Percentiles rank a stretch among this genome's conserved stretches.
phyloP scores from a whole-genome alignment of 1,140 invertebrate genomes.

The Microplitis mediator region DNA sequence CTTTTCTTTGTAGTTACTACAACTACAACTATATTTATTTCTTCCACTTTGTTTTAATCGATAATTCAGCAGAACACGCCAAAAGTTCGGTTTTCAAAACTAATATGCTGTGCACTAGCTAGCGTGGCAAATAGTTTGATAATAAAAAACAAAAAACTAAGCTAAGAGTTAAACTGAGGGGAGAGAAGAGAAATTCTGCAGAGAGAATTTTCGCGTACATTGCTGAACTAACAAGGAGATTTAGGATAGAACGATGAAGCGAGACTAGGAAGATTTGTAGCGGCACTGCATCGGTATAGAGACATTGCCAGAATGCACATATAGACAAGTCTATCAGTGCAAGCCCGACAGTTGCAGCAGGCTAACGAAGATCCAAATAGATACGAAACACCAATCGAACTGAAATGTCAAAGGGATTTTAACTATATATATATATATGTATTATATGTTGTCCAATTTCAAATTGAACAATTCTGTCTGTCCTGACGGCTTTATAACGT shows the following conservation, averaged over 20 bases:
- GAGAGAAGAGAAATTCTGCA: background rate
- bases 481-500: background rate
- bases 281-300: too few species aligned
- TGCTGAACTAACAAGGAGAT: background rate
- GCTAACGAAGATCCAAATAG: constrained; percentile 9
- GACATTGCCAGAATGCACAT: too few species aligned
- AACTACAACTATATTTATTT: too few species aligned
- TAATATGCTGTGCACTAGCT: background rate
- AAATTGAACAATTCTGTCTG: background rate
- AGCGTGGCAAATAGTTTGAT: background rate
- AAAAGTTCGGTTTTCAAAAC: background rate
- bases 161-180: too few species aligned
- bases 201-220: constrained; percentile 1
- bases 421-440: background rate
- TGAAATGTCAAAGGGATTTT: constrained; percentile 2
- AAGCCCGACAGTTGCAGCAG: background rate
- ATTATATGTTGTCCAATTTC: background rate
- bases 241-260: background rate
- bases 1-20: too few species aligned
- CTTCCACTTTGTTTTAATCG: background rate
- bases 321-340: background rate
- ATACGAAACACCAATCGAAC: constrained; percentile 5
- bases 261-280: too few species aligned
- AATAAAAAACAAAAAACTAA: too few species aligned
- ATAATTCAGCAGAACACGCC: background rate